Evolutionary conservation across 37 sponge, comb jelly and placozoan species (phyloP), one percentile per base, ranked within the genome.

Genomic region (Chondrilla cf. caribensis): DNA sequence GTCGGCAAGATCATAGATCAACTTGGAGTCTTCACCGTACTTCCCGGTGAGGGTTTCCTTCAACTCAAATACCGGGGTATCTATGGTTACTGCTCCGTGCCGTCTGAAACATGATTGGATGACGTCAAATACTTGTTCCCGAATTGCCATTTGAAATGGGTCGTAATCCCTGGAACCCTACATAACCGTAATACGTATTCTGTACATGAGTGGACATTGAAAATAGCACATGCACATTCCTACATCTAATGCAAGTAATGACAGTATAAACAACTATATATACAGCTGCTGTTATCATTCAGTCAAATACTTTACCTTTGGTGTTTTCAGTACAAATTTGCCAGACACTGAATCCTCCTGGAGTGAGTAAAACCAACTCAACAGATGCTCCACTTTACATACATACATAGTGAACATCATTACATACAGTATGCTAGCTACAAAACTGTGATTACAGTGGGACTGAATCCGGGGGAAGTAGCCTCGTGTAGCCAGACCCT

Each of bases 1-100:
- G 57, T 98, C 99, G 3, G 93, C 93, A 15, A 98, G 60, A 71
- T 98, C 99, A 70, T 96, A 98, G 66, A 98, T 96, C 65, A 98
- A 82, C 78, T 98, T 98, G 64, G 90, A 89, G 58, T 98, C 99
- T 68, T 98, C 99, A 42, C 99, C 99, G 83, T 98, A 98, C 83
- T 98, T 98, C 9, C 99, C 99, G 62, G 71, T 78, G 38, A 92
- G 81, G 58, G 93, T 92, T 57, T 92, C 93, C 86, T 92, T 93
- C 57, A 98, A 87, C 62, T 98, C 99, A 85, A 96, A 94, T n/a
- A 94, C 94, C 24, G 99, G 99, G 14, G 99, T 98, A 65, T 86
- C 88, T 41, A 98, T 98, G 58, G 97, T 91, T 37, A 96, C 97
- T 18, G 99, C 99, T 58, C 99, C 99, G 76, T 98, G 99, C 31